A percentile compares a stretch with the other conserved stretches of the same genome.
phyloP scores from a whole-genome alignment of 2,797 vertebrate species.

The Muscicapa striata region DNA sequence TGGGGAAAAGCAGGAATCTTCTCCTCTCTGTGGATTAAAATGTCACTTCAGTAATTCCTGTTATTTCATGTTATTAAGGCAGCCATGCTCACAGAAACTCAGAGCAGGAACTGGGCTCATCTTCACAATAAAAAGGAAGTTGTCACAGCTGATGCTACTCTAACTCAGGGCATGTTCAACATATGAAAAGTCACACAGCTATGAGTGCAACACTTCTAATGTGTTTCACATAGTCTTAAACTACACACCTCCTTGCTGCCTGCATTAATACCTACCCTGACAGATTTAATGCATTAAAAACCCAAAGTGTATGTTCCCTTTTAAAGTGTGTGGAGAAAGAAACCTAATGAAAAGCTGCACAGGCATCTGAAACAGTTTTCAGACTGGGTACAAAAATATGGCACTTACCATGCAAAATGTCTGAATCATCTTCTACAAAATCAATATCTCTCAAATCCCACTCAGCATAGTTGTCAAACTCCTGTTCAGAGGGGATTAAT shows the following conservation, averaged over 20 bases:
- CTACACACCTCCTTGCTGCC: not conserved
- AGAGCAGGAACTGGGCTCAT: not conserved
- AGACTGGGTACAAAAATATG: not conserved
- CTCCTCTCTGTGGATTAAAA: conserved; percentile 3
- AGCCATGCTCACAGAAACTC: not conserved
- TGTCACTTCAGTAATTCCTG: not conserved
- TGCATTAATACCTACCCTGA: not conserved
- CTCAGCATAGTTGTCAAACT: conserved; percentile 99
- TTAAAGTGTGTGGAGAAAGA: not conserved
- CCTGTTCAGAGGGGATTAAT: conserved; percentile 77
- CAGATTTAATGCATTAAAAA: not conserved
- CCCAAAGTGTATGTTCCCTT: not conserved
- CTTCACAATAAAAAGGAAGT: not conserved
- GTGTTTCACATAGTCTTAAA: not conserved
- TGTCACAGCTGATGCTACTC: not conserved
- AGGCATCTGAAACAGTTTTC: not conserved
- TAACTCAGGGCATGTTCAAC: not conserved
- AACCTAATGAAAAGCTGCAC: not conserved
- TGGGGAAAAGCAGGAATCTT: not conserved
- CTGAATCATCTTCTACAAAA: conserved; percentile 99
- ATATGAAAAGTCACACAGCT: not conserved
- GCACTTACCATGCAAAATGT: conserved; percentile 91
- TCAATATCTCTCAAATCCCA: conserved; percentile 99
- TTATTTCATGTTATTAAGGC: not conserved
- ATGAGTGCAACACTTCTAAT: not conserved